A percentile compares a stretch with the other conserved stretches of the same genome.
phyloP scores from a whole-genome alignment of 2,113 vertebrate genomes.

The Clarias batrachus region DNA sequence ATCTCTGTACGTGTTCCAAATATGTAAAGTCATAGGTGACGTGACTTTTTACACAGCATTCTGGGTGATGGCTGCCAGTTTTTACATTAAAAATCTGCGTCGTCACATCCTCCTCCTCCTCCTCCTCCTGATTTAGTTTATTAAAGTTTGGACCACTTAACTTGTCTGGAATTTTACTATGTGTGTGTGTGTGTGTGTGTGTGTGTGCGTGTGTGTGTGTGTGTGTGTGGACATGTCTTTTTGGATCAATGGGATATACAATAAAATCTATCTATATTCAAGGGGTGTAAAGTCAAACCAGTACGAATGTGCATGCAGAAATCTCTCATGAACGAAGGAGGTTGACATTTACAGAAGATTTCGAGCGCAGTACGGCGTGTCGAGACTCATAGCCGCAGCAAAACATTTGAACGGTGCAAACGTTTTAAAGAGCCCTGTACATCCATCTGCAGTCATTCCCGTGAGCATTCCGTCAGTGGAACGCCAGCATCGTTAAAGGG shows the following conservation, averaged over 20 bases:
- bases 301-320: no score
- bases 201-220: constrained; percentile 44
- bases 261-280: no score
- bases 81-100: constrained; percentile 88
- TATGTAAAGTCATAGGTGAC: constrained; percentile 82
- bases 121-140: constrained; percentile 69
- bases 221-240: constrained; percentile 57
- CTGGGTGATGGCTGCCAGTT: constrained; percentile 78
- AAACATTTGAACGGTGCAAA: no score
- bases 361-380: no score
- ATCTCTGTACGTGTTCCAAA: constrained; percentile 87
- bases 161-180: constrained; percentile 64
- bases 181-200: constrained; percentile 58
- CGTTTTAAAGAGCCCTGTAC: no score
- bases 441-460: no score
- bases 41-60: constrained; percentile 81
- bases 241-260: background rate
- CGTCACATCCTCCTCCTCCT: constrained; percentile 64
- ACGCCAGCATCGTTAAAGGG: no score
- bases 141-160: constrained; percentile 73
- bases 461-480: no score
- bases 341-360: no score
- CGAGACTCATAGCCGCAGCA: no score
- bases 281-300: no score
- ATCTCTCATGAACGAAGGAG: no score